phyloP scores from a whole-genome alignment of 92 coral and sea anemone genomes.

The Nematostella vectensis region DNA sequence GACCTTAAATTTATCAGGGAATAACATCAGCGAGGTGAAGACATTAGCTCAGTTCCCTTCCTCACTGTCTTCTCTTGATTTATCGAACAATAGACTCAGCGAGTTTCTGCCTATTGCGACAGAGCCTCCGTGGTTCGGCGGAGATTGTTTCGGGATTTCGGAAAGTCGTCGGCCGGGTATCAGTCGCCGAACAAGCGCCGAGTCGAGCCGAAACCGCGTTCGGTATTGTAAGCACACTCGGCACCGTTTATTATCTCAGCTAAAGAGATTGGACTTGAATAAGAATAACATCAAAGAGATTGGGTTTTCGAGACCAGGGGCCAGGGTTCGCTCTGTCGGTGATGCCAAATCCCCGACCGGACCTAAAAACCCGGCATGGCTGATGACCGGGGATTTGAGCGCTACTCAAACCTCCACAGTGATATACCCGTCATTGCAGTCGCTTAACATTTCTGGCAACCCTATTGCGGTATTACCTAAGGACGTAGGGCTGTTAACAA shows the following conservation, averaged over 20 bases:
- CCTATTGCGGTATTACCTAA: constrained; percentile 49
- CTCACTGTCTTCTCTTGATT: constrained; percentile 77
- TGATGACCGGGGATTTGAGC: constrained; percentile 11
- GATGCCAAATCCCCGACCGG: constrained; percentile 10
- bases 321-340: constrained; percentile 12
- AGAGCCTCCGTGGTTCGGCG: constrained; percentile 14
- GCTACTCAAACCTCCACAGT: constrained; percentile 20
- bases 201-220: constrained; percentile 27
- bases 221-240: constrained; percentile 79
- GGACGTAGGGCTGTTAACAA: constrained; percentile 65
- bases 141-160: constrained; percentile 57
- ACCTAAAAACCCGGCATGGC: constrained; percentile 26
- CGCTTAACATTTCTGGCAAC: constrained; percentile 67
- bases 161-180: constrained; percentile 57
- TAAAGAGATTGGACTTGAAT: constrained; percentile 82
- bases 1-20: constrained; percentile 74
- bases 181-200: constrained; percentile 48
- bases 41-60: constrained; percentile 77
- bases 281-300: constrained; percentile 62
- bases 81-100: constrained; percentile 63
- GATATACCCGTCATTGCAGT: constrained; percentile 77
- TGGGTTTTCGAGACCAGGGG: constrained; percentile 38
- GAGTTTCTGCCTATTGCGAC: constrained; percentile 42
- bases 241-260: constrained; percentile 55
- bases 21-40: constrained; percentile 52